Conservation (phyloP, 2,113 vertebrate species). For the Neotragus moschatus region DNA sequence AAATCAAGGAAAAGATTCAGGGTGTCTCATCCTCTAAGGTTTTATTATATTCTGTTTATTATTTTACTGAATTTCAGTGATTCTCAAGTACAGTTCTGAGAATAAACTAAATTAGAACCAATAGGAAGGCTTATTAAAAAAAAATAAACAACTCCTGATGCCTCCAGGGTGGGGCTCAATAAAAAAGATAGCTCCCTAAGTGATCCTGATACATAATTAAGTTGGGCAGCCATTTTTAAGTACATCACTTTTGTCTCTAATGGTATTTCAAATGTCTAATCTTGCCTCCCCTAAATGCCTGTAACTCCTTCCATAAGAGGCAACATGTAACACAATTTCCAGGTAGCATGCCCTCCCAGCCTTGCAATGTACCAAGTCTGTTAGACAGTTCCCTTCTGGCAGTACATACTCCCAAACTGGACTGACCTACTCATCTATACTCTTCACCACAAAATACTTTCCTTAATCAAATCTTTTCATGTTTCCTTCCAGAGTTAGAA, state of each 20-base stretch:
- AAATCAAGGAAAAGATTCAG: constrained; percentile 15
- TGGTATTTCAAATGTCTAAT: not conserved
- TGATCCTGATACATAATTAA: not conserved
- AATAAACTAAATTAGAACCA: not conserved
- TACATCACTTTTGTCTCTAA: not conserved
- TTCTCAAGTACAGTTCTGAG: not conserved
- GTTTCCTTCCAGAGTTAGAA: constrained; percentile 20
- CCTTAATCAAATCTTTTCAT: not conserved
- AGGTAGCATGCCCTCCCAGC: not conserved
- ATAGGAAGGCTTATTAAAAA: not conserved
- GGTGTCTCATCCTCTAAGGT: not conserved
- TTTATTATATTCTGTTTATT: not conserved
- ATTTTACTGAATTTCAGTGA: not conserved
- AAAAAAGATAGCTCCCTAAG: not conserved
- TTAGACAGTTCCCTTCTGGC: not conserved
- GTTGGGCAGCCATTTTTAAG: not conserved
- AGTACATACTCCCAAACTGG: not conserved
- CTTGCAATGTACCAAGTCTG: not conserved
- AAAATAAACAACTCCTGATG: not conserved
- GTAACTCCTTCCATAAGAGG: not conserved
- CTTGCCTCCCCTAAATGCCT: not conserved
- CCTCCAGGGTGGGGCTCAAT: not conserved
- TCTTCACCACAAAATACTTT: not conserved
- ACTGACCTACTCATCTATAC: not conserved
- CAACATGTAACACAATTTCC: not conserved